Percentiles rank a stretch among this genome's conserved stretches.
These are phyloP conservation scores for Euura saliciscinereae DNA, from an alignment of 1,140 invertebrate genomes.

Conservation along the genomic window DNA sequence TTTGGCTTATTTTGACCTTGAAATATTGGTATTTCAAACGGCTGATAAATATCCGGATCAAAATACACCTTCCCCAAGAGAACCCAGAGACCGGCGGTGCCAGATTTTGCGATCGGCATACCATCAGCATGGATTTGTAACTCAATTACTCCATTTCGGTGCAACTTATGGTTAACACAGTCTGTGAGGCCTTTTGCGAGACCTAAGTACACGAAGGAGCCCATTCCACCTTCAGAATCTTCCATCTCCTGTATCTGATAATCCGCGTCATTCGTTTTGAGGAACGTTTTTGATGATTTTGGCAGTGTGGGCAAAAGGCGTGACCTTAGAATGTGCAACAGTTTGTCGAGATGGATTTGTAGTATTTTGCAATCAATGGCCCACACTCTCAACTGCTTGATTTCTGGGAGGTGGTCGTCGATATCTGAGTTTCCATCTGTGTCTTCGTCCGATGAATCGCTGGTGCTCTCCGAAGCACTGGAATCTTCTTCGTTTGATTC, in stretches of 20 bases:
- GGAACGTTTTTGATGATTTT: constrained; percentile 8
- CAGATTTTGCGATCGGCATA: neutral
- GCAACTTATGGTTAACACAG: constrained; percentile 11
- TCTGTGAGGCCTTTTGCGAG: constrained; percentile 9
- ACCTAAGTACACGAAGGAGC: constrained; percentile 9
- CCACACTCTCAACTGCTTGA: neutral
- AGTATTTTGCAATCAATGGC: neutral
- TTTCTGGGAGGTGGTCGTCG: neutral
- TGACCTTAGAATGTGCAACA: constrained; percentile 5
- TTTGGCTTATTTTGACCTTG: constrained; percentile 13
- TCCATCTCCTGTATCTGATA: neutral
- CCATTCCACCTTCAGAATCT: constrained; percentile 8
- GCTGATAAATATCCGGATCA: constrained; percentile 3
- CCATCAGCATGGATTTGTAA: constrained; percentile 12
- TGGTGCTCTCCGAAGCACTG: too few species aligned
- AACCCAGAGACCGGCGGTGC: neutral
- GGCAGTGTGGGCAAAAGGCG: constrained; percentile 9
- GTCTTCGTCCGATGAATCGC: too few species aligned
- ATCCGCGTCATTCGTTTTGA: neutral
- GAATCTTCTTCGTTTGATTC: too few species aligned
- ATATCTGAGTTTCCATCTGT: too few species aligned
- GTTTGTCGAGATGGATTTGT: constrained; percentile 9
- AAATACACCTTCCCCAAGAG: constrained; percentile 1
- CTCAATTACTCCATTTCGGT: constrained; percentile 2
- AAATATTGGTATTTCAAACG: constrained; percentile 12